phyloP scores from a whole-genome alignment of 2,888 invertebrate species.

The Cacoxenus indagator region DNA sequence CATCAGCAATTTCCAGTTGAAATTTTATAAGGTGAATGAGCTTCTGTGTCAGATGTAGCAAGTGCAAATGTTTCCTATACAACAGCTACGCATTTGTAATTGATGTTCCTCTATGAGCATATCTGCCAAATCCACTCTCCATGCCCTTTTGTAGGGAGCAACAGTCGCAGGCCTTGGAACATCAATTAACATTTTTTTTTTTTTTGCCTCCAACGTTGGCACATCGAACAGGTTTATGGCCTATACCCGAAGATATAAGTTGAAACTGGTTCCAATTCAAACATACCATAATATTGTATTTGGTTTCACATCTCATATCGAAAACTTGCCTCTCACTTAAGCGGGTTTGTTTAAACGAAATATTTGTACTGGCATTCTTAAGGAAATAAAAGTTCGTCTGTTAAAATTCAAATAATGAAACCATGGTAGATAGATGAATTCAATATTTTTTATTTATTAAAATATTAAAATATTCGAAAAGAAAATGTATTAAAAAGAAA shows the following conservation, averaged over 20 bases:
- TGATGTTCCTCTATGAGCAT: constrained; percentile 6
- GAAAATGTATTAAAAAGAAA: too few species aligned
- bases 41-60: too few species aligned
- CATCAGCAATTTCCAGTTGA: not conserved
- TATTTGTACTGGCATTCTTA: too few species aligned
- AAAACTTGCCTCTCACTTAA: constrained; percentile 37
- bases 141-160: constrained; percentile 5
- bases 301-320: constrained; percentile 35
- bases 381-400: too few species aligned
- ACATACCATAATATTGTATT: constrained; percentile 36
- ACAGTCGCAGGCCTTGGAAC: not conserved
- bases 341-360: too few species aligned
- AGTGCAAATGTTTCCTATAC: constrained; percentile 12
- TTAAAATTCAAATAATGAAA: too few species aligned
- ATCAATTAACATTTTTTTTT: not conserved
- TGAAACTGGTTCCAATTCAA: constrained; percentile 36
- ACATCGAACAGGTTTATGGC: constrained; percentile 36
- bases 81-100: constrained; percentile 1
- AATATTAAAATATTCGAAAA: too few species aligned
- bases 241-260: constrained; percentile 38
- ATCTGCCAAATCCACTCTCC: not conserved
- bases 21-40: not conserved
- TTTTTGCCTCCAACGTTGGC: constrained; percentile 35
- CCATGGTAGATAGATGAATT: too few species aligned
- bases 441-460: too few species aligned